Percentiles rank a stretch among this genome's conserved stretches.
phyloP scores from a whole-genome alignment of 1,140 invertebrate genomes.

The Diorhabda sublineata region DNA sequence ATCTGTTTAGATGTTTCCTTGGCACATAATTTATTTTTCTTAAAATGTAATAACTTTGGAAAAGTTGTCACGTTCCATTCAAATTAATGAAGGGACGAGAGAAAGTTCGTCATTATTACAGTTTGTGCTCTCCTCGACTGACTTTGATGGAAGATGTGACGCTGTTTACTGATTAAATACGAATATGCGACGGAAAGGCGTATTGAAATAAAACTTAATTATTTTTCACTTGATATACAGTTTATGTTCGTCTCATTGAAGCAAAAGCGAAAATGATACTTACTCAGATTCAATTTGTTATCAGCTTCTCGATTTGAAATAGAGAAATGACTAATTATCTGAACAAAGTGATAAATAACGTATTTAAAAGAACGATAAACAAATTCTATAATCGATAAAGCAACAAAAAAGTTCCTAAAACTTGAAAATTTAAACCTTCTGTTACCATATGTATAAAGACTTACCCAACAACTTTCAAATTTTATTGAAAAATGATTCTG shows the following conservation, averaged over 20 bases:
- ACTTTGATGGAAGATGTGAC: slow-evolving; percentile 2
- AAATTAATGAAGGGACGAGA: background rate
- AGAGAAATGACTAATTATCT: too few relatives aligned
- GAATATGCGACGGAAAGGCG: background rate
- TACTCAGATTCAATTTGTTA: too few relatives aligned
- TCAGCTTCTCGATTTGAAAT: too few relatives aligned
- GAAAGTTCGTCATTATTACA: slow-evolving; percentile 1
- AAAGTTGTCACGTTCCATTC: slow-evolving; percentile 1
- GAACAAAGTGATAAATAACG: too few relatives aligned
- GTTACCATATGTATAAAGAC: too few relatives aligned
- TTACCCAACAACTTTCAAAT: too few relatives aligned
- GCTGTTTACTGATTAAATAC: slow-evolving; percentile 2
- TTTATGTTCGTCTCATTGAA: background rate
- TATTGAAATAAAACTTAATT: slow-evolving; percentile 1
- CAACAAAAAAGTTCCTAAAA: too few relatives aligned
- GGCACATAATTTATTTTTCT: background rate
- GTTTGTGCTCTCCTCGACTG: background rate
- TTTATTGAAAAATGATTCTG: too few relatives aligned
- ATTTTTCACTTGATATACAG: background rate
- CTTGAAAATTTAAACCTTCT: too few relatives aligned
- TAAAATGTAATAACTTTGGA: background rate
- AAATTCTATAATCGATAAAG: too few relatives aligned
- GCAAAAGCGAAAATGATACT: too few relatives aligned
- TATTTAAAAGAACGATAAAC: too few relatives aligned
- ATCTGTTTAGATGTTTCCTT: background rate